A percentile compares a stretch with the other conserved stretches of the same genome.
Evolutionary conservation across 2,888 invertebrate species (phyloP).

Genomic region (Teinopalpus imperialis): DNA sequence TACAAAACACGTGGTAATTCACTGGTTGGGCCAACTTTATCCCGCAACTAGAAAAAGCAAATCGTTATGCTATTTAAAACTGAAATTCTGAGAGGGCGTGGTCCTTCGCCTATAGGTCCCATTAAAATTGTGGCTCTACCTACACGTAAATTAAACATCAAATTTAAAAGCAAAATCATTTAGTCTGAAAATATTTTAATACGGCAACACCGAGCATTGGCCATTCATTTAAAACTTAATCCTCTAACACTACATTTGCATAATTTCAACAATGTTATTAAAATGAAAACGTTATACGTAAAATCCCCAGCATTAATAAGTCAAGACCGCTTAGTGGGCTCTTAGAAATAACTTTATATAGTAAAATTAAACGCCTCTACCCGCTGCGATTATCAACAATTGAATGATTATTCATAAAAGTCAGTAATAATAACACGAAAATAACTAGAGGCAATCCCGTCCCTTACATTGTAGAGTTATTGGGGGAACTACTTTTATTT

Average conservation of each 20-base stretch:
- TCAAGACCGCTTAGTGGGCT: background rate
- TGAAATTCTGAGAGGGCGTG: too few relatives aligned
- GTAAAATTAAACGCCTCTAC: conserved; percentile 30
- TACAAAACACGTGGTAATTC: too few relatives aligned
- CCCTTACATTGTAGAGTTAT: conserved; percentile 30
- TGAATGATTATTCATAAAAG: conserved; percentile 31
- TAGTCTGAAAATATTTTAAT: too few relatives aligned
- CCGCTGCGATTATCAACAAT: conserved; percentile 35
- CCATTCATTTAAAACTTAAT: too few relatives aligned
- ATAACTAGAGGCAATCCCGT: conserved; percentile 35
- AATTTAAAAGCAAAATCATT: too few relatives aligned
- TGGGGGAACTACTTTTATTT: conserved; percentile 31
- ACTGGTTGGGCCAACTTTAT: too few relatives aligned
- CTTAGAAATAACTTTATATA: conserved; percentile 26
- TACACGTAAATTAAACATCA: too few relatives aligned
- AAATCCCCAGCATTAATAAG: background rate
- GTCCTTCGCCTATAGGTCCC: too few relatives aligned
- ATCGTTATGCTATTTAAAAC: too few relatives aligned
- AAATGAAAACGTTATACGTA: background rate
- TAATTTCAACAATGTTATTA: background rate
- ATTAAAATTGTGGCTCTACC: too few relatives aligned
- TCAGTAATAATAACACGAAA: conserved; percentile 30
- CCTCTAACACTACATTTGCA: background rate
- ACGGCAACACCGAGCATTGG: too few relatives aligned
- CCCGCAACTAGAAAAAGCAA: too few relatives aligned